These are phyloP conservation scores for Lutjanus argentimaculatus DNA, from an alignment of 2,797 vertebrate genomes.

Conservation along the genomic window DNA sequence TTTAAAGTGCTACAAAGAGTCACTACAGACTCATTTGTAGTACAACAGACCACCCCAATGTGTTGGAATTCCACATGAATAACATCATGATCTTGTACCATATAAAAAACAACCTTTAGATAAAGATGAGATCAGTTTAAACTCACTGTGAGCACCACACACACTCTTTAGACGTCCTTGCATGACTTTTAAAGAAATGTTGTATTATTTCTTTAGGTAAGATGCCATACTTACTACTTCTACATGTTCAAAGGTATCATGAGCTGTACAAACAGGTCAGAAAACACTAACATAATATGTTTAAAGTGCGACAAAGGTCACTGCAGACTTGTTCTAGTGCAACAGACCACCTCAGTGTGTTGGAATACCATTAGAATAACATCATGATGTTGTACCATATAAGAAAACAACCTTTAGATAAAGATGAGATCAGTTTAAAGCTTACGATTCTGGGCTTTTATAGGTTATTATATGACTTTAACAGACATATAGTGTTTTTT, in stretches of 20 bases:
- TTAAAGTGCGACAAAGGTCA: background rate
- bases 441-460: background rate
- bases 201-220: too few species aligned
- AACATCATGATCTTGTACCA: background rate
- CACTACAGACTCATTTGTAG: background rate
- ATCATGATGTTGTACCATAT: background rate
- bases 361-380: background rate
- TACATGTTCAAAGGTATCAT: background rate
- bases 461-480: background rate
- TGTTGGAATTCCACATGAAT: background rate
- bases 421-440: background rate
- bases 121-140: background rate
- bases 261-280: background rate
- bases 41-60: background rate
- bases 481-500: background rate
- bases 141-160: background rate
- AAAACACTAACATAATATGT: background rate
- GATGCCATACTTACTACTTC: background rate
- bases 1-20: slow-evolving; percentile 1
- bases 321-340: background rate
- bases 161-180: too few species aligned
- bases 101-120: background rate
- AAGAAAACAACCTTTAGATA: slow-evolving; percentile 4
- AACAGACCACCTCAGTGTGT: background rate
- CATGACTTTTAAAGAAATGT: too few species aligned